phyloP scores from a whole-genome alignment of 2,888 invertebrate genomes.

The Scaeva pyrastri region DNA sequence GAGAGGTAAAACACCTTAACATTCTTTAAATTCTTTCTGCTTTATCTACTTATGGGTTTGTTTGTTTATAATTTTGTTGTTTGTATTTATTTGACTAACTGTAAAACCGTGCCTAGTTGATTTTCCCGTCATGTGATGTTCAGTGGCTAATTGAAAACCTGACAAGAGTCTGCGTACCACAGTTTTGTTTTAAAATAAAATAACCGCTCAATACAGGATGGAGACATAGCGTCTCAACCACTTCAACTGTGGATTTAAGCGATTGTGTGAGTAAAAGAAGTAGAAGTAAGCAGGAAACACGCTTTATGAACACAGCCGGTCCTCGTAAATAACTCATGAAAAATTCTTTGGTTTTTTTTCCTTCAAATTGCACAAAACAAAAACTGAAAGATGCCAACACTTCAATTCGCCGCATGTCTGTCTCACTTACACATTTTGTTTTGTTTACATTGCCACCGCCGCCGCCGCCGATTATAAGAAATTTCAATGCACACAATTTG shows the following conservation, averaged over 20 bases:
- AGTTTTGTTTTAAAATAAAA: neutral
- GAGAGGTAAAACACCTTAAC: neutral
- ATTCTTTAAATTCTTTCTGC: constrained; percentile 6
- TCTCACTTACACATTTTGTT: constrained; percentile 25
- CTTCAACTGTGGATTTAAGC: constrained; percentile 1
- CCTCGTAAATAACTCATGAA: constrained; percentile 13
- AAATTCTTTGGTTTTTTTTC: constrained; percentile 1
- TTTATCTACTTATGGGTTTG: neutral
- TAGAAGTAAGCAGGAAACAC: constrained; percentile 42
- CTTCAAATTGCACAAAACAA: constrained; percentile 29
- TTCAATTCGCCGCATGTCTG: constrained; percentile 38
- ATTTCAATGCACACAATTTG: neutral
- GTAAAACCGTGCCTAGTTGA: constrained; percentile 1
- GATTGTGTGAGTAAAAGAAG: neutral
- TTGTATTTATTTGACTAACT: constrained; percentile 14
- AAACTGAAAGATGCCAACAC: constrained; percentile 24
- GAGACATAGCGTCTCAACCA: constrained; percentile 10
- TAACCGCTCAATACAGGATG: constrained; percentile 5
- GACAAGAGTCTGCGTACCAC: neutral
- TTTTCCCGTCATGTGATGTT: neutral
- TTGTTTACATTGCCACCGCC: constrained; percentile 33
- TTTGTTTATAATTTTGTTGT: constrained; percentile 9
- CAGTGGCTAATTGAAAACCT: neutral
- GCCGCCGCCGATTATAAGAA: neutral
- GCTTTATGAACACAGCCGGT: constrained; percentile 49